Evolutionary conservation across 2,113 vertebrate species (phyloP), one percentile per base, ranked within the genome.

Genomic region (Lota lota): DNA sequence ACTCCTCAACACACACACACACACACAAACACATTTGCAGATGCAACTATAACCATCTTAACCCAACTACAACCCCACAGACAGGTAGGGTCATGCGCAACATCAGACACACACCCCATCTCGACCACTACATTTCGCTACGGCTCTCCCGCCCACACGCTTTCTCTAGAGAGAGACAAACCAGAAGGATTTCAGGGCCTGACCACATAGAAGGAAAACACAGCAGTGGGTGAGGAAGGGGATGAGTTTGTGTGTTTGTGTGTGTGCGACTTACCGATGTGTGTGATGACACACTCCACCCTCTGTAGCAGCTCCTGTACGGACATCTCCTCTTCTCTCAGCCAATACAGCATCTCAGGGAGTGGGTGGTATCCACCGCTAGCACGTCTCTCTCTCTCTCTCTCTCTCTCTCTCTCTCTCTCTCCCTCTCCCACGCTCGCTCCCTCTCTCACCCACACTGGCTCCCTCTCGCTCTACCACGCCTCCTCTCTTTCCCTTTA

Each of bases 301-400:
- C 94, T 88, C 86, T 94, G 92, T 76, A 88, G 93, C 78, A 98
- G 93, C 87, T 97, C 95, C 90, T 94, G 93, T 68, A 93, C 91
- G 83, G 94, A 95, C 96, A 97, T 98, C 84, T 98, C 95, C 82
- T 96, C 95, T 86, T 96, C 94, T 88, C 91, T 90, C 68, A 95
- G 89, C 92, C 94, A 95, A 85, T 92, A 92, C 84, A 94, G 93
- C 95, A 95, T 96, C 92, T 96, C 95, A 92, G 80, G 85, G 78
- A 81, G 88, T 78, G 67, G 79, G 81, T 84, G 66, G 89, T 83
- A 83, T 66, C n/a, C 59, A 12, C 51, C 4, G 80, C 64, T 60
- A 59, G 67, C 57, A 62, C 59, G 74, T 72, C 69, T n/a, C 47
- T n/a, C 69, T 77, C 82, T 82, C 74, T 77, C 63, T 64, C 53